Percentiles rank a stretch among this genome's conserved stretches.
Evolutionary conservation across 2,113 vertebrate genomes (phyloP).

Genomic region (Chaetodon auriga): DNA sequence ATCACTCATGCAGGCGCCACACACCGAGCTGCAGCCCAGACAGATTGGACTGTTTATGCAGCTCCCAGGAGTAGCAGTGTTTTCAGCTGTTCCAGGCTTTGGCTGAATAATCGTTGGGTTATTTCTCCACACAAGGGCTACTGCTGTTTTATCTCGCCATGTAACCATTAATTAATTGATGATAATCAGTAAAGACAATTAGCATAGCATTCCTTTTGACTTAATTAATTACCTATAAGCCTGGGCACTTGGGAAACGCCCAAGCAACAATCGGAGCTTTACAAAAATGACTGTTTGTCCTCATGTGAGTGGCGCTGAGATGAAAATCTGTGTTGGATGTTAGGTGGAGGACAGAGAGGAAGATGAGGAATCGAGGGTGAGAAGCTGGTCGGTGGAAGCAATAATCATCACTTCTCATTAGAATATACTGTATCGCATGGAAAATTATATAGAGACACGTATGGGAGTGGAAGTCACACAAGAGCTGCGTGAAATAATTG

Average conservation of each 20-base stretch:
- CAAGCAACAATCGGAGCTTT: slow-evolving; percentile 19
- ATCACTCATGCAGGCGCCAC: slow-evolving; percentile 7
- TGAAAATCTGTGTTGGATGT: background rate
- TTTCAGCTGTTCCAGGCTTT: slow-evolving; percentile 46
- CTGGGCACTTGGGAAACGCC: slow-evolving; percentile 42
- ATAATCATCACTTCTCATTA: background rate
- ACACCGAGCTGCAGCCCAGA: slow-evolving; percentile 33
- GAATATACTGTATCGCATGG: background rate
- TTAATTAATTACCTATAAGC: slow-evolving; percentile 73
- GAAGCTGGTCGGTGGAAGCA: background rate
- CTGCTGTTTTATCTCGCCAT: slow-evolving; percentile 70
- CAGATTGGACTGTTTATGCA: slow-evolving; percentile 51
- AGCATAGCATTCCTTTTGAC: slow-evolving; percentile 60
- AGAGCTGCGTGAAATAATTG: slow-evolving; percentile 25
- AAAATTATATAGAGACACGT: background rate
- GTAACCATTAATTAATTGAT: slow-evolving; percentile 82
- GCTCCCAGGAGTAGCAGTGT: slow-evolving; percentile 46
- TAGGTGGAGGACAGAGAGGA: background rate
- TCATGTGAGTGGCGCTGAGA: background rate
- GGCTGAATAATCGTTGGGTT: slow-evolving; percentile 51
- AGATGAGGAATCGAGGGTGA: background rate
- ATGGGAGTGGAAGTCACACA: background rate
- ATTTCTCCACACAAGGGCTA: slow-evolving; percentile 49
- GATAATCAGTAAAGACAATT: slow-evolving; percentile 76
- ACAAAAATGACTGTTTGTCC: slow-evolving; percentile 26